Evolutionary conservation across 2,113 vertebrate genomes (phyloP).

Genomic region (Periophthalmus modestus): DNA sequence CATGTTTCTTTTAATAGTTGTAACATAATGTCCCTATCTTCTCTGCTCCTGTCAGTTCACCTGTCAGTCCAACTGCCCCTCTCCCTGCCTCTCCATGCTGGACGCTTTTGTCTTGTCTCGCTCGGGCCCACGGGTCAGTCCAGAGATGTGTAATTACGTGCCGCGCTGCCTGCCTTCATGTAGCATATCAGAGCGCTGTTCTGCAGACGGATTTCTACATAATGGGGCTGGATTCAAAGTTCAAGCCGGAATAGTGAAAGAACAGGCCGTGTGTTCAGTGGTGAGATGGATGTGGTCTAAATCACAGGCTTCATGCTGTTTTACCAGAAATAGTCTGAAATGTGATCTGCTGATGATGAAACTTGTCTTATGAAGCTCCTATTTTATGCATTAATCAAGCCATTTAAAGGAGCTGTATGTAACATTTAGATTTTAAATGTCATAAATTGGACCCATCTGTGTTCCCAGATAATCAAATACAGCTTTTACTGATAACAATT

Average conservation of each 20-base stretch:
- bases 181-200: neutral
- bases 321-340: neutral
- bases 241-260: conserved; percentile 1
- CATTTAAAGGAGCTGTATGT: neutral
- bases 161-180: conserved; percentile 4
- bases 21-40: conserved; percentile 16
- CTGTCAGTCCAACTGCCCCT: neutral
- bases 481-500: no score
- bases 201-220: conserved; percentile 3
- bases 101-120: conserved; percentile 36
- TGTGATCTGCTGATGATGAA: neutral
- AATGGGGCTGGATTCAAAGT: conserved; percentile 25
- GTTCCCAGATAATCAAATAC: no score
- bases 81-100: conserved; percentile 13
- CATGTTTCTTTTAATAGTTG: neutral
- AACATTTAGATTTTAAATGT: no score
- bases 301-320: neutral
- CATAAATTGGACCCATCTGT: no score
- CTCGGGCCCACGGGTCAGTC: conserved; percentile 17
- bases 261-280: conserved; percentile 1
- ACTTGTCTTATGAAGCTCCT: neutral
- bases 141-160: conserved; percentile 33
- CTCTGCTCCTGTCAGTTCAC: conserved; percentile 23
- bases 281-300: neutral
- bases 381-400: neutral